A percentile compares a stretch with the other conserved stretches of the same genome.
These are phyloP conservation scores for Euwallacea fornicatus DNA, from an alignment of 1,140 invertebrate genomes.

Conservation along the genomic window DNA sequence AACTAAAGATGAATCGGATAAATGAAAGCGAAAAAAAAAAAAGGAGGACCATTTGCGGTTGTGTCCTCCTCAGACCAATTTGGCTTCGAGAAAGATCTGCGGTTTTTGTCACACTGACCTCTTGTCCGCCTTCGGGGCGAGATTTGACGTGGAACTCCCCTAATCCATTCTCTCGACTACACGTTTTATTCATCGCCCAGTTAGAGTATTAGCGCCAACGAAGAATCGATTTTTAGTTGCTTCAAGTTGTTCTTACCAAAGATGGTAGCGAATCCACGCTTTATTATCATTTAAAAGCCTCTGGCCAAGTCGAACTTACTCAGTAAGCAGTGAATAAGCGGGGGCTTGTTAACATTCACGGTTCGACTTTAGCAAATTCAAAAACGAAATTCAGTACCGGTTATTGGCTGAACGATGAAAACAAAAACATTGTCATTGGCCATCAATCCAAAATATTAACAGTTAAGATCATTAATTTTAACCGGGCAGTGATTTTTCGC, in stretches of 20 bases:
- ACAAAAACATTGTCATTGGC: constrained; percentile 26
- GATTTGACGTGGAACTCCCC: no score
- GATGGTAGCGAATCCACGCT: neutral
- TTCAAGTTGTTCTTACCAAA: neutral
- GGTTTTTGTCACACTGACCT: no score
- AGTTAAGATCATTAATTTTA: constrained; percentile 35
- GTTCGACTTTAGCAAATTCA: neutral
- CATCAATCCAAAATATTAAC: constrained; percentile 27
- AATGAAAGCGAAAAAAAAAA: no score
- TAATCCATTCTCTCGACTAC: no score
- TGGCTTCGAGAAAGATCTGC: no score
- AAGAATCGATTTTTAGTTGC: no score
- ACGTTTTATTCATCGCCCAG: no score
- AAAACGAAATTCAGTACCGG: constrained; percentile 13
- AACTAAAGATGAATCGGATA: no score
- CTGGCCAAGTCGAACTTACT: neutral
- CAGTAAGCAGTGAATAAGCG: neutral
- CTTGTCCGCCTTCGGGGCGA: no score
- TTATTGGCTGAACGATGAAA: constrained; percentile 7
- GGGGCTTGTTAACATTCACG: constrained; percentile 5
- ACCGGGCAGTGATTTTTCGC: constrained; percentile 24
- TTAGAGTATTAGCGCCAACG: no score
- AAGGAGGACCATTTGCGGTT: no score
- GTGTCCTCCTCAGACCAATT: no score
- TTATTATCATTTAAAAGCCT: neutral